Evolutionary conservation across 1,140 invertebrate species (phyloP), one percentile per base, ranked within the genome.

Genomic region (Drosophila lacertosa): DNA sequence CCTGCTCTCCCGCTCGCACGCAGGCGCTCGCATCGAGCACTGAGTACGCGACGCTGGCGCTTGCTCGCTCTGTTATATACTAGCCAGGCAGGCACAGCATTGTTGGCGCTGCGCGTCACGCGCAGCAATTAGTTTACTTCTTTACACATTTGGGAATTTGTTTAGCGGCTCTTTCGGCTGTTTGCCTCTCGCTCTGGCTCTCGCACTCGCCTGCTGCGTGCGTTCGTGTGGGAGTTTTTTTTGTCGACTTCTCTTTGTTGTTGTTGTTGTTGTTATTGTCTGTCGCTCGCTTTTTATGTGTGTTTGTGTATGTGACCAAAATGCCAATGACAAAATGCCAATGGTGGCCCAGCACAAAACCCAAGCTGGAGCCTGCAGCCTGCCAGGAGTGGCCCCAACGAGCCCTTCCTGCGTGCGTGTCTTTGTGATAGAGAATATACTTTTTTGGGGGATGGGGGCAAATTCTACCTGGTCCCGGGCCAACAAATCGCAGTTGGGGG

Each of bases 301-400:
- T 83, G 82, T 90, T 90, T 82, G 88, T 82, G 88, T 90, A 90
- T 90, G 88, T 90, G 88, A 90, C 88, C 57, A 65, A 89, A 89
- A 89, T 89, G 70, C 78, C 77, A 83, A 83, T 83, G 80, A 78
- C 68, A 86, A 82, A 51, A 68, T 57, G 59, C 60, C 81, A 86
- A 78, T 70, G 53, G 72, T 70, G 78, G 77, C 51, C 65, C 54
- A 73, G 20, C 45, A 16, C 40, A 33, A 40, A 59, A 40, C 51
- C 47, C 39, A 55, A 45, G 7, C 26, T 29, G 26, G 39, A 63
- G 64, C 48, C 32, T 4, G 33, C 0, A 15, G 16, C 26, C 50
- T 26, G 40, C 73, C 54, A 63, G 29, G 40, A 58, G 16, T 13
- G 18, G 24, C 37, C 15, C 29, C 16, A 16, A 20, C 45, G 39